These are phyloP conservation scores for Motacilla alba DNA, from an alignment of 2,113 vertebrate species.

Conservation along the genomic window DNA sequence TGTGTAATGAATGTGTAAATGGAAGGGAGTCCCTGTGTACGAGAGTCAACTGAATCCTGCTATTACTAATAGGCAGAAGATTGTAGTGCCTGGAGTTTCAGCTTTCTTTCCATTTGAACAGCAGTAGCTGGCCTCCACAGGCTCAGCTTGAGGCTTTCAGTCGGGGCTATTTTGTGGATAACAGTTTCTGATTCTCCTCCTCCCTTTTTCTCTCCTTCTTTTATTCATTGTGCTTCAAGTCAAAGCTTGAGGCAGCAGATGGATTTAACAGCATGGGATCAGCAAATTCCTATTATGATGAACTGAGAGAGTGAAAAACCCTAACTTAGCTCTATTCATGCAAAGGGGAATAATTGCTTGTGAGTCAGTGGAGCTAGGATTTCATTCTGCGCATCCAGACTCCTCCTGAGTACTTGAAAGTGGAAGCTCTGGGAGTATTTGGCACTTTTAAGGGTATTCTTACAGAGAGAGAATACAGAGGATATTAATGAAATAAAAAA, in stretches of 20 bases:
- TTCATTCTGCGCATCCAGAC: not conserved
- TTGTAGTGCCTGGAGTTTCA: not conserved
- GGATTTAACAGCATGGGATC: slow-evolving; percentile 46
- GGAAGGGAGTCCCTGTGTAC: not conserved
- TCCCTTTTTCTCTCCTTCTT: not conserved
- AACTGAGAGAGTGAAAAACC: slow-evolving; percentile 16
- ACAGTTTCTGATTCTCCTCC: not conserved
- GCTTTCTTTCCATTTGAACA: not conserved
- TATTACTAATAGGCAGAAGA: not conserved
- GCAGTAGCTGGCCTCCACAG: not conserved
- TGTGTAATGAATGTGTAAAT: not conserved
- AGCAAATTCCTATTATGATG: slow-evolving; percentile 45
- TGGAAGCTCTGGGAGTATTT: not conserved
- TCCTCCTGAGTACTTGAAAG: slow-evolving; percentile 14
- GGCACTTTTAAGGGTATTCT: not conserved
- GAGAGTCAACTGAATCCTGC: not conserved
- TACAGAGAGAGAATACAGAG: not conserved
- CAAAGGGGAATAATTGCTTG: slow-evolving; percentile 28
- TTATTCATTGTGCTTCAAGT: slow-evolving; percentile 7
- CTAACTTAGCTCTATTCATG: slow-evolving; percentile 32
- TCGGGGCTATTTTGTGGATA: not conserved
- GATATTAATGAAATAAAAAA: not conserved
- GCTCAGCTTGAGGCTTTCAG: not conserved
- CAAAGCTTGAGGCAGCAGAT: slow-evolving; percentile 39
- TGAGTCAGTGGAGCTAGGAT: slow-evolving; percentile 21